A percentile compares a stretch with the other conserved stretches of the same genome.
These are phyloP conservation scores for Choreutis nemorana DNA, from an alignment of 2,888 invertebrate genomes.

Conservation along the genomic window DNA sequence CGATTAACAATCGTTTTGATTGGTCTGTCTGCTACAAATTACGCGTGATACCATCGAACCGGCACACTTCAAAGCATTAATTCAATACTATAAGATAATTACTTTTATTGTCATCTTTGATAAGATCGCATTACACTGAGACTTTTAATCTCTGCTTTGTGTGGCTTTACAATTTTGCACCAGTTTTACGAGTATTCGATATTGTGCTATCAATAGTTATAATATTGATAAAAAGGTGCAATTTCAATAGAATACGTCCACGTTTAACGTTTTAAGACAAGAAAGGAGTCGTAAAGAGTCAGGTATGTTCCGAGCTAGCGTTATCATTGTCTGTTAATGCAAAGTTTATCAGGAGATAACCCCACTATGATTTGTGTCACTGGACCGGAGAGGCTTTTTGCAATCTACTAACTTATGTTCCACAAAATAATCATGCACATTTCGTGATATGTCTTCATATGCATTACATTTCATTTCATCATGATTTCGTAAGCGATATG, in stretches of 20 bases:
- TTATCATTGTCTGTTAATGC: conserved; percentile 21
- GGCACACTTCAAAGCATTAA: conserved; percentile 7
- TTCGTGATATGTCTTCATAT: too few relatives aligned
- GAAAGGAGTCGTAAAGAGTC: conserved; percentile 18
- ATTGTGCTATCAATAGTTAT: conserved; percentile 45
- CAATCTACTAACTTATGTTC: too few relatives aligned
- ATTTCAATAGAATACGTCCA: conserved; percentile 27
- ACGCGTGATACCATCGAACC: conserved; percentile 33
- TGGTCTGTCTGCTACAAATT: conserved; percentile 40
- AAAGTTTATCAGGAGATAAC: too few relatives aligned
- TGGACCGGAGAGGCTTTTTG: too few relatives aligned
- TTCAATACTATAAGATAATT: too few relatives aligned
- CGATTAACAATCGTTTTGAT: conserved; percentile 55
- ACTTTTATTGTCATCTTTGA: too few relatives aligned
- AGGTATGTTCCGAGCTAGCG: conserved; percentile 25
- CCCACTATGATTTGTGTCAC: too few relatives aligned
- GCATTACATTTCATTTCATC: too few relatives aligned
- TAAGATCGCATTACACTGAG: too few relatives aligned
- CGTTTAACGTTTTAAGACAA: conserved; percentile 21
- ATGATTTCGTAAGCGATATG: too few relatives aligned
- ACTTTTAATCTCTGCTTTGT: too few relatives aligned
- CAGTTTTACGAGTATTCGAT: conserved; percentile 47
- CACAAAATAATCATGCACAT: too few relatives aligned
- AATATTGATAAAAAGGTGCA: conserved; percentile 42
- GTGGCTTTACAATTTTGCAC: conserved; percentile 35